Evolutionary conservation across 1,140 invertebrate genomes (phyloP), one percentile per base, ranked within the genome.

Genomic region (Luehdorfia chinensis): DNA sequence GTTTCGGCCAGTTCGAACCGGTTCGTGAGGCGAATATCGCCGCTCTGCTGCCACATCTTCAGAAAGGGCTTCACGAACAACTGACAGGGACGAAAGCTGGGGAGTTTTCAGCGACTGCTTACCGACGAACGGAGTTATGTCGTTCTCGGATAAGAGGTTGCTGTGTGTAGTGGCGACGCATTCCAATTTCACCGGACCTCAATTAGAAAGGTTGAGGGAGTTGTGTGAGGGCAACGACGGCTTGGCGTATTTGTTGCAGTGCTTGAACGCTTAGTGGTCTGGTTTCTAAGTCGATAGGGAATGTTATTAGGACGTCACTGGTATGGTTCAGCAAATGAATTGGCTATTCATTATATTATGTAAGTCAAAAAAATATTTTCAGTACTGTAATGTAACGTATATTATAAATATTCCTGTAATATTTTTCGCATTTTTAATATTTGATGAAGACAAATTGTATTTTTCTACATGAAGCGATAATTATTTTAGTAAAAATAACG

Each of bases 161-260:
- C 46, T 88, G 9, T 88, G 87, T 64, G 61, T 87, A 2, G 73
- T 76, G 1, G 73, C 76, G 0, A 47, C 62, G 11, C 77, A 87
- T 71, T 88, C 87, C 0, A 58, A 61, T 37, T 88, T 83, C 39
- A 81, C 53, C 13, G 41, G 54, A 21, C 47, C 67, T 34, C 84
- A 88, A 43, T 58, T 87, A 41, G 68, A 75, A 5, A 70, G 77
- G 16, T 60, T 87, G 47, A 86, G 67, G 43, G 75, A 83, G 33
- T 36, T 88, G 44, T 88, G 84, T 30, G 55, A 59, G 9, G 60
- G 45, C 8, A 74, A 77, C 21, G 71, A 75, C 3, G 59, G 59
- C 47, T 63, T 88, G 14, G 46, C 46, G 4, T 84, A 87, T 49
- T 39, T 88, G 14, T 30, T 70, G 43, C 31, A 62, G 11, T 87